Evolutionary conservation across 2,888 invertebrate genomes (phyloP).

Genomic region (Liodrosophila aerea): DNA sequence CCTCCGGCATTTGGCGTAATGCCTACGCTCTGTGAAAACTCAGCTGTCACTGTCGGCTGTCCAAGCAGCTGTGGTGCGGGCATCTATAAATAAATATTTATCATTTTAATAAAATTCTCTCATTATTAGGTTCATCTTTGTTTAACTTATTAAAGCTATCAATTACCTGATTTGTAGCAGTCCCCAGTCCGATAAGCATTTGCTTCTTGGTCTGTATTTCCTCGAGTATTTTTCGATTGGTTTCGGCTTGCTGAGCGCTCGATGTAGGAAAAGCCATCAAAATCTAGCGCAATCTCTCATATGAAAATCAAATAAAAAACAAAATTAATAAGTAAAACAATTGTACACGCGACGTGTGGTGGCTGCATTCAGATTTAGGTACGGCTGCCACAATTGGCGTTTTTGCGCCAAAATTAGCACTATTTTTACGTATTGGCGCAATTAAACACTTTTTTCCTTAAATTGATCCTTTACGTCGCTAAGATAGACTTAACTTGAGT

Average conservation of each 20-base stretch:
- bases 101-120: too few relatives aligned
- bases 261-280: constrained; percentile 90
- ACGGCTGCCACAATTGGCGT: too few relatives aligned
- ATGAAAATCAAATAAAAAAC: constrained; percentile 25
- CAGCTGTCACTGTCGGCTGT: constrained; percentile 62
- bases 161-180: constrained; percentile 54
- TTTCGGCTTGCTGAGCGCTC: constrained; percentile 88
- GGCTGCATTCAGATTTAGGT: constrained; percentile 9
- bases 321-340: constrained; percentile 27
- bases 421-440: too few relatives aligned
- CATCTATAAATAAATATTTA: constrained; percentile 44
- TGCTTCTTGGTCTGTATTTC: constrained; percentile 93
- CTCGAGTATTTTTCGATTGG: constrained; percentile 90
- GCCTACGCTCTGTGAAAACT: constrained; percentile 67
- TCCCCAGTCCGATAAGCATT: constrained; percentile 59
- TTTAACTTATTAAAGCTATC: too few relatives aligned
- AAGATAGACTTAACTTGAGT: too few relatives aligned
- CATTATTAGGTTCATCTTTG: too few relatives aligned
- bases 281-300: constrained; percentile 28
- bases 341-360: constrained; percentile 31
- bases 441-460: too few relatives aligned
- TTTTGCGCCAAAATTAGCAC: too few relatives aligned
- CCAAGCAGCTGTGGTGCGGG: constrained; percentile 66
- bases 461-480: too few relatives aligned
- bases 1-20: constrained; percentile 57